Evolutionary conservation across 2,888 invertebrate species (phyloP).

Genomic region (Drosophila niveifrons): DNA sequence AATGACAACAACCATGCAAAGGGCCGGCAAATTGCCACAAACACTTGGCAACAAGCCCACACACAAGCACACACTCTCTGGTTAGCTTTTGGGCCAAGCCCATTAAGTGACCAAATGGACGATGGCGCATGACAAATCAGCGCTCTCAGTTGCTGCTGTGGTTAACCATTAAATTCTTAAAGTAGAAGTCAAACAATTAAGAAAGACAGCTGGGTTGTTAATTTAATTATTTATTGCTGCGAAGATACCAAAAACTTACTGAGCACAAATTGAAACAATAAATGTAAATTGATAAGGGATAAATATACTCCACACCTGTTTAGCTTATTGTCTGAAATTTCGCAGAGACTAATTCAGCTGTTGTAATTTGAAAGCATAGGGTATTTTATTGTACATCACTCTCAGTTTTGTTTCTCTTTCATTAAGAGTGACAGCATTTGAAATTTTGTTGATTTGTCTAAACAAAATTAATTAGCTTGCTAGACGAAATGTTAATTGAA

Average conservation of each 20-base stretch:
- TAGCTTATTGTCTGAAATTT: no score
- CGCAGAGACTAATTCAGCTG: no score
- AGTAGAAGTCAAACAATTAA: neutral
- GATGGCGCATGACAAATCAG: slow-evolving; percentile 20
- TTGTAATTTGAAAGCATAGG: neutral
- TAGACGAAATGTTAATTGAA: slow-evolving; percentile 15
- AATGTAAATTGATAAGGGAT: no score
- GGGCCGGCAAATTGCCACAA: slow-evolving; percentile 62
- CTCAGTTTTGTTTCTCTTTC: neutral
- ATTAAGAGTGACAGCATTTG: slow-evolving; percentile 23
- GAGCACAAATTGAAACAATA: no score
- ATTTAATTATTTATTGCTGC: no score
- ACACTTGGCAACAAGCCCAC: slow-evolving; percentile 59
- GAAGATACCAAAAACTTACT: no score
- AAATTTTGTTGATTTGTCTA: slow-evolving; percentile 35
- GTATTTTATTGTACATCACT: neutral
- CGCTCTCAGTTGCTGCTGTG: slow-evolving; percentile 32
- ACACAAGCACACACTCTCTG: neutral
- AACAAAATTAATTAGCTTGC: slow-evolving; percentile 16
- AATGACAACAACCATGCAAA: slow-evolving; percentile 28
- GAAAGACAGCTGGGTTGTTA: neutral
- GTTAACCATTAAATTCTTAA: slow-evolving; percentile 10
- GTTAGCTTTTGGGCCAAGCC: slow-evolving; percentile 16
- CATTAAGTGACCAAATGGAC: slow-evolving; percentile 42
- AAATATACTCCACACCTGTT: no score